phyloP scores from a whole-genome alignment of 2,113 vertebrate species.

The Chaenocephalus aceratus region DNA sequence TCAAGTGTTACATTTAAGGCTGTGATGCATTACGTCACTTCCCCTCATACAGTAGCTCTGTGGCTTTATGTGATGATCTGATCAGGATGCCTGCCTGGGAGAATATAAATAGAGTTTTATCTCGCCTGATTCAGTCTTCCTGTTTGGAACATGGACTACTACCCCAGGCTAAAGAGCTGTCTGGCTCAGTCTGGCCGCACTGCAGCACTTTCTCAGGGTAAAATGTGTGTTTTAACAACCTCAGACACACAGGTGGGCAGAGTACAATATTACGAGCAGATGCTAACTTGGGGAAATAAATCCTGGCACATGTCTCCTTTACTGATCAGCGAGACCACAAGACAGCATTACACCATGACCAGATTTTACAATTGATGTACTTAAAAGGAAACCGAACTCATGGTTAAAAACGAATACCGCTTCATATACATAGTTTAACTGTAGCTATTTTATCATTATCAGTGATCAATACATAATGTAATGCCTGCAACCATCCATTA shows the following conservation, averaged over 20 bases:
- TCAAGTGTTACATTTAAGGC: background rate
- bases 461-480: background rate
- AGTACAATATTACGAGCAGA: background rate
- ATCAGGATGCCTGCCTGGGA: slow-evolving; percentile 21
- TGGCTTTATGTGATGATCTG: slow-evolving; percentile 16
- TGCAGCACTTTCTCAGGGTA: slow-evolving; percentile 30
- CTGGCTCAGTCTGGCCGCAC: slow-evolving; percentile 28
- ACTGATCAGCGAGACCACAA: background rate
- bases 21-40: background rate
- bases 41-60: background rate
- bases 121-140: slow-evolving; percentile 47
- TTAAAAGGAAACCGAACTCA: background rate
- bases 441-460: background rate
- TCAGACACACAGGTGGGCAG: slow-evolving; percentile 27
- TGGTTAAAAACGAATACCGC: background rate
- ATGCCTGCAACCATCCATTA: too few relatives aligned
- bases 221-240: slow-evolving; percentile 28
- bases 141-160: slow-evolving; percentile 48
- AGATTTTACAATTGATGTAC: background rate
- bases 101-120: slow-evolving; percentile 58
- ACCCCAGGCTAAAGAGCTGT: slow-evolving; percentile 12
- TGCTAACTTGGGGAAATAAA: background rate
- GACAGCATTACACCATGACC: slow-evolving; percentile 2
- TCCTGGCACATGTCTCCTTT: background rate
- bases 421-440: background rate